phyloP scores from a whole-genome alignment of 2,888 invertebrate species.

The Tetheella fluctuosa region DNA sequence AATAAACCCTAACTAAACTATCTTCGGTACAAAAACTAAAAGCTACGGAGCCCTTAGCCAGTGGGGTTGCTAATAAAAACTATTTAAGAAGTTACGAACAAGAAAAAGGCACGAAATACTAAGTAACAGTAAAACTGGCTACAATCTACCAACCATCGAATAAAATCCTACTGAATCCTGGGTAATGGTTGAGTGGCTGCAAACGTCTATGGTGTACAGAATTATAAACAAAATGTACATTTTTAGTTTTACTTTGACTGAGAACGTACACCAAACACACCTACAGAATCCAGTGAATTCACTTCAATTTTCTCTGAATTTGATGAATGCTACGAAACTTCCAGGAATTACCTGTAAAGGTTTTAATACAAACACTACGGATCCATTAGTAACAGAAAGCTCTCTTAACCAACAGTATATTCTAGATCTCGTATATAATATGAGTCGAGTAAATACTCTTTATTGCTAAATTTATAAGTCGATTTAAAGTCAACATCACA shows the following conservation, averaged over 20 bases:
- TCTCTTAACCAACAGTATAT: background rate
- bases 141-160: background rate
- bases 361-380: background rate
- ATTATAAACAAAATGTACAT: too few species aligned
- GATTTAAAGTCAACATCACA: background rate
- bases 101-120: background rate
- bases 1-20: background rate
- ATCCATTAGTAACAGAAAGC: background rate
- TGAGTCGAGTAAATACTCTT: background rate
- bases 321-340: too few species aligned
- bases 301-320: too few species aligned
- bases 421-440: background rate
- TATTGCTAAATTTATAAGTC: background rate
- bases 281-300: too few species aligned
- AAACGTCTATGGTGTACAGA: background rate
- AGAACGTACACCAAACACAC: too few species aligned
- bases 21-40: background rate
- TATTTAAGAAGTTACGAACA: conserved; percentile 3
- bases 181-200: background rate
- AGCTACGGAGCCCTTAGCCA: background rate
- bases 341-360: background rate
- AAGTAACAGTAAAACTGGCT: background rate
- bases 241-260: too few species aligned
- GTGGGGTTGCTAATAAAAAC: background rate
- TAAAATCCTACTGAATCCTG: background rate